Conservation (phyloP, 2,888 invertebrate genomes). For the Drosophila neoperkinsi region DNA sequence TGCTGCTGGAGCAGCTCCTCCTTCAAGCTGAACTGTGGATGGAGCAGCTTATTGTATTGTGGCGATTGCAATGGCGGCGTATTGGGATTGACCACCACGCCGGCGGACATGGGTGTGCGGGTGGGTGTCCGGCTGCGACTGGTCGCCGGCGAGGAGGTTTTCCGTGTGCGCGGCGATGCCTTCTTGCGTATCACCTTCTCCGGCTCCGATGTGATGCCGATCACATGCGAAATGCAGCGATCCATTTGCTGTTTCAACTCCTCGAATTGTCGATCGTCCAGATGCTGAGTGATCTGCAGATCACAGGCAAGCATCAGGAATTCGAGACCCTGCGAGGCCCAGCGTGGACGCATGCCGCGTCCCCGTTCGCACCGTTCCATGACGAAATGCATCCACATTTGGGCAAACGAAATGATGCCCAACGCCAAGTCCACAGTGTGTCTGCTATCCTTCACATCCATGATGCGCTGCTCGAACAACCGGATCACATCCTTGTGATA, state of each 20-base stretch:
- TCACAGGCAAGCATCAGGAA: constrained; percentile 94
- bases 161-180: constrained; percentile 84
- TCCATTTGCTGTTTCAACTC: constrained; percentile 92
- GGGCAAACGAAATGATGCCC: constrained; percentile 89
- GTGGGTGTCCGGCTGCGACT: constrained; percentile 84
- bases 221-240: constrained; percentile 94
- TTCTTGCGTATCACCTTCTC: constrained; percentile 84
- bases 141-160: constrained; percentile 84
- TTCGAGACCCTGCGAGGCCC: constrained; percentile 95
- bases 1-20: constrained; percentile 81
- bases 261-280: constrained; percentile 92
- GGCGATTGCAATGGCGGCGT: constrained; percentile 75
- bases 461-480: constrained; percentile 86
- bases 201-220: constrained; percentile 88
- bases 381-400: constrained; percentile 96
- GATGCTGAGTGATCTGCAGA: constrained; percentile 91
- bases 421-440: constrained; percentile 86
- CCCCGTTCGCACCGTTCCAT: constrained; percentile 93
- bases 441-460: constrained; percentile 81
- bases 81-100: constrained; percentile 73
- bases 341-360: constrained; percentile 92
- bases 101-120: constrained; percentile 85
- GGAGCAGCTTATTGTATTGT: constrained; percentile 83
- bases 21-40: constrained; percentile 85
- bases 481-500: constrained; percentile 87